Evolutionary conservation across 2,113 vertebrate species (phyloP).

Genomic region (Tylochromis polylepis): DNA sequence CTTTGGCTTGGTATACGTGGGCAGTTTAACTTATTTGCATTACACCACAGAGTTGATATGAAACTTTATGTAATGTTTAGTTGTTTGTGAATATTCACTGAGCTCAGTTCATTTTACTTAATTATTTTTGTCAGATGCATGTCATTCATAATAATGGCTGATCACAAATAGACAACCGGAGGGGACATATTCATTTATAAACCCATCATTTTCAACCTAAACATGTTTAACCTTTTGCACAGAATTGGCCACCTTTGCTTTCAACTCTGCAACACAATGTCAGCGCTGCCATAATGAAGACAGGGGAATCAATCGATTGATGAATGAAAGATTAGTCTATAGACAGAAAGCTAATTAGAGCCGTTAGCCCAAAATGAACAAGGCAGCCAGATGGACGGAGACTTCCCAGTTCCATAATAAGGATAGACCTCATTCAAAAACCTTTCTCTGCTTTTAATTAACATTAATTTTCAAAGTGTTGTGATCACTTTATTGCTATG

Average conservation of each 20-base stretch:
- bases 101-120: background rate
- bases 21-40: background rate
- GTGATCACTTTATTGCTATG: background rate
- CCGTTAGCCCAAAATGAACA: constrained; percentile 51
- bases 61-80: background rate
- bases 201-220: constrained; percentile 31
- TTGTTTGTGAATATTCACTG: background rate
- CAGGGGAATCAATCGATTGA: constrained; percentile 72
- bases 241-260: constrained; percentile 45
- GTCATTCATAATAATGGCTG: background rate
- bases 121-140: background rate
- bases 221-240: constrained; percentile 68
- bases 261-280: constrained; percentile 37
- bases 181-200: constrained; percentile 46
- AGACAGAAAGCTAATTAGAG: constrained; percentile 69
- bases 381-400: constrained; percentile 54
- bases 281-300: constrained; percentile 59
- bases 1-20: background rate
- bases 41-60: background rate
- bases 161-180: background rate
- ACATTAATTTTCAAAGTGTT: constrained; percentile 17
- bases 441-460: background rate
- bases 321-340: constrained; percentile 72
- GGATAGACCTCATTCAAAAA: constrained; percentile 57
- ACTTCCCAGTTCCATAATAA: constrained; percentile 46